Conservation (phyloP, 2,888 invertebrate genomes). For the Crioceris asparagi region DNA sequence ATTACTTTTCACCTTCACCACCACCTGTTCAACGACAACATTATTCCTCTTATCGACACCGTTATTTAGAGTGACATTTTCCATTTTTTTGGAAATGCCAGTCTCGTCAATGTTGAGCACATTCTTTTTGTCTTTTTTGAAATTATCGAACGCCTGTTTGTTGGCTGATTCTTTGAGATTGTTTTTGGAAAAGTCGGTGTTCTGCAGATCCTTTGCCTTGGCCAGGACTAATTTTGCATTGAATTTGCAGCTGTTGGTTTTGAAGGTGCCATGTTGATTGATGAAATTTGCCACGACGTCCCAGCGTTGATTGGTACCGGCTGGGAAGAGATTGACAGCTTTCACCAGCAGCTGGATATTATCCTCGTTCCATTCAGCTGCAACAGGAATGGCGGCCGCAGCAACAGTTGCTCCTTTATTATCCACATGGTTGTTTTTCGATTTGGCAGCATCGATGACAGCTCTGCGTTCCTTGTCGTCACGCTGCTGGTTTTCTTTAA, state of each 20-base stretch:
- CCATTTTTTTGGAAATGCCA: conserved; percentile 58
- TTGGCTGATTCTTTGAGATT: conserved; percentile 80
- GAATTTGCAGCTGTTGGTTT: conserved; percentile 47
- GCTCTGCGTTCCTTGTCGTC: conserved; percentile 67
- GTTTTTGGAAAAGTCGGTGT: conserved; percentile 75
- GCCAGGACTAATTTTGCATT: conserved; percentile 87
- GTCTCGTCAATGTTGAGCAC: conserved; percentile 54
- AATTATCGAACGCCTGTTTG: conserved; percentile 82
- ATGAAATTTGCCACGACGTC: conserved; percentile 88
- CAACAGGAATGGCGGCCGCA: conserved; percentile 43
- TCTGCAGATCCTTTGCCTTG: conserved; percentile 92
- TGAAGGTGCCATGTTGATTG: conserved; percentile 67
- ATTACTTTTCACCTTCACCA: conserved; percentile 18
- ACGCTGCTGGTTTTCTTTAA: conserved; percentile 62
- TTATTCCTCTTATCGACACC: conserved; percentile 12
- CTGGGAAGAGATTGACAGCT: conserved; percentile 95
- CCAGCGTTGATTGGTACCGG: conserved; percentile 84
- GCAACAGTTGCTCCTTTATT: conserved; percentile 40
- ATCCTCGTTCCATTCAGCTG: conserved; percentile 69
- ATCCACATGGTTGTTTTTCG: conserved; percentile 38
- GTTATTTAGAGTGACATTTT: conserved; percentile 33
- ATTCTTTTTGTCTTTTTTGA: conserved; percentile 73
- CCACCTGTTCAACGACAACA: conserved; percentile 32
- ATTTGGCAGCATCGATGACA: conserved; percentile 43
- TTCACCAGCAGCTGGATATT: conserved; percentile 88